A percentile compares a stretch with the other conserved stretches of the same genome.
Conservation (phyloP, 2,113 vertebrate species). For the Urocynchramus pylzowi region DNA sequence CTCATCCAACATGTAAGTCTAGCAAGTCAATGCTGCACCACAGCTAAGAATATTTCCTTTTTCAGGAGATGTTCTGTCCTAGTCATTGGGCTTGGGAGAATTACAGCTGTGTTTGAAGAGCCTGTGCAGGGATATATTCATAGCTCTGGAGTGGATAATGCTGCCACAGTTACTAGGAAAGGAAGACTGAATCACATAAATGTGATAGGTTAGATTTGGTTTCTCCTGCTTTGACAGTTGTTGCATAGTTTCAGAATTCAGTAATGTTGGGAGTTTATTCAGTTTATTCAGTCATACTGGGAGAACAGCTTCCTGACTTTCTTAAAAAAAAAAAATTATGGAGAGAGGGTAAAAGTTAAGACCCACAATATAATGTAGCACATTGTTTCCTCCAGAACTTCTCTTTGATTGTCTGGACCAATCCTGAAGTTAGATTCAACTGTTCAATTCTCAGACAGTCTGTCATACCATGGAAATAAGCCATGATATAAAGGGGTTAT, state of each 20-base stretch:
- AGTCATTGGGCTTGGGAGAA: neutral
- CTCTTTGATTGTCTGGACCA: neutral
- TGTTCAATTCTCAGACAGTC: neutral
- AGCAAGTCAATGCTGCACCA: neutral
- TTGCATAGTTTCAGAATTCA: neutral
- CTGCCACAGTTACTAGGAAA: neutral
- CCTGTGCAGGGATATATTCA: neutral
- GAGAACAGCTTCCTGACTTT: neutral
- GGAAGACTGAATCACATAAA: neutral
- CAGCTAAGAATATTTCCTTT: neutral
- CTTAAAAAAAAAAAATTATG: neutral
- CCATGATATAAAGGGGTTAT: neutral
- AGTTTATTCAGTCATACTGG: neutral
- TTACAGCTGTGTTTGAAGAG: neutral
- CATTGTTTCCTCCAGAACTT: neutral
- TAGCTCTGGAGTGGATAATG: neutral
- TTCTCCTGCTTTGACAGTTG: neutral
- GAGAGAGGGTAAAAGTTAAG: neutral
- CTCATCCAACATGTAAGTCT: neutral
- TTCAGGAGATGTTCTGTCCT: neutral
- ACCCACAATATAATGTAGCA: neutral
- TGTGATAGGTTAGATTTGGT: neutral
- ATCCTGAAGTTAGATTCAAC: neutral
- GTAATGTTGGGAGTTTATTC: neutral
- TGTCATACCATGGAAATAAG: neutral